phyloP scores from a whole-genome alignment of 2,113 vertebrate species.

The Amazona vittata region DNA sequence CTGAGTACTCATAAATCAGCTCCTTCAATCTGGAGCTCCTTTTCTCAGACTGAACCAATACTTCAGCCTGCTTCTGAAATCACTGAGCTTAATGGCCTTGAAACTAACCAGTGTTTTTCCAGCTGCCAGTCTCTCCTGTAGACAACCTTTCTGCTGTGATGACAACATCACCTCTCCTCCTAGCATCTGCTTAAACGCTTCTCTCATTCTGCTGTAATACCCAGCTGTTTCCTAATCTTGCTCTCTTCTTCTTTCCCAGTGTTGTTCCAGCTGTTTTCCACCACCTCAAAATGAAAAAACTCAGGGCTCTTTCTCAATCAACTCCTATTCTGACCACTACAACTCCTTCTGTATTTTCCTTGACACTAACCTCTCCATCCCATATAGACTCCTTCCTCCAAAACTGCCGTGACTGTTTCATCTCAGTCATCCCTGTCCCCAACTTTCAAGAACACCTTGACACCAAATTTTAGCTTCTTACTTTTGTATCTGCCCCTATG shows the following conservation, averaged over 20 bases:
- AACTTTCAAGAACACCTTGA: neutral
- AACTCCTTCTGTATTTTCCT: neutral
- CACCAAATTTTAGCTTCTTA: neutral
- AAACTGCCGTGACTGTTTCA: neutral
- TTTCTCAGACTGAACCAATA: neutral
- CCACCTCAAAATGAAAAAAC: neutral
- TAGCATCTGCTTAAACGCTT: neutral
- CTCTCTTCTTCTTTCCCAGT: neutral
- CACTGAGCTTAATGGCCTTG: neutral
- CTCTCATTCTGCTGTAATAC: neutral
- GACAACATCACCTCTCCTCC: neutral
- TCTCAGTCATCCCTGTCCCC: neutral
- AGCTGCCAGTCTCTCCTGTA: neutral
- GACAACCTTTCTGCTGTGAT: neutral
- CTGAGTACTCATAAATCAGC: neutral
- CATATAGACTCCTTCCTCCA: neutral
- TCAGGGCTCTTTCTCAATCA: neutral
- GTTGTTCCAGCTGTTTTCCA: neutral
- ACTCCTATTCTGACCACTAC: neutral
- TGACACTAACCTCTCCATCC: neutral
- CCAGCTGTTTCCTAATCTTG: neutral
- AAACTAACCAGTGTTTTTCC: neutral
- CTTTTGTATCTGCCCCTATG: neutral
- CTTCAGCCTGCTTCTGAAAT: neutral
- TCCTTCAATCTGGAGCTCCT: neutral